A percentile compares a stretch with the other conserved stretches of the same genome.
phyloP scores from a whole-genome alignment of 2,797 vertebrate genomes.

The Buphagus erythrorhynchus region DNA sequence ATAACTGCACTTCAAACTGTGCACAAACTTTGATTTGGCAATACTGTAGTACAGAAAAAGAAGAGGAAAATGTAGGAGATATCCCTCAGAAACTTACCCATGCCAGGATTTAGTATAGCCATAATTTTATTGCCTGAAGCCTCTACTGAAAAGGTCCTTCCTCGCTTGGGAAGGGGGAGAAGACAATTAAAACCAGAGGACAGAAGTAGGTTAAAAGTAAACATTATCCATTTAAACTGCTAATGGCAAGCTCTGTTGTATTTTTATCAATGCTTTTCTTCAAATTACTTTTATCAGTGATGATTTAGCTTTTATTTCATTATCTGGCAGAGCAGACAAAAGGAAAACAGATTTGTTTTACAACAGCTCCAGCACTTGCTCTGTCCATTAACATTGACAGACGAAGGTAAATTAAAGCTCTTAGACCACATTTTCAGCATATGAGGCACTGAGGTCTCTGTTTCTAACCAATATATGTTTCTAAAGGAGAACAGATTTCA shows the following conservation, averaged over 20 bases:
- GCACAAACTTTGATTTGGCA: background rate
- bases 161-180: background rate
- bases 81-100: background rate
- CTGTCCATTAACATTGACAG: conserved; percentile 70
- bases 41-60: background rate
- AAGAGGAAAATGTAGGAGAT: background rate
- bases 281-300: conserved; percentile 77
- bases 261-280: conserved; percentile 72
- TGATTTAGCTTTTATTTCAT: conserved; percentile 80
- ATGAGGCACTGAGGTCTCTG: background rate
- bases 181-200: background rate
- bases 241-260: conserved; percentile 75
- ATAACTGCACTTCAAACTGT: background rate
- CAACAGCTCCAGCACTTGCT: conserved; percentile 64
- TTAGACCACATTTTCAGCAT: conserved; percentile 49
- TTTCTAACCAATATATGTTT: background rate
- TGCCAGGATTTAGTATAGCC: background rate
- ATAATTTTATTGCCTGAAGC: background rate
- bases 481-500: background rate
- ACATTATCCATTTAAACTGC: conserved; percentile 69
- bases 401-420: conserved; percentile 65
- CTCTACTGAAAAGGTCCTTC: background rate
- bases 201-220: conserved; percentile 47
- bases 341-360: conserved; percentile 74
- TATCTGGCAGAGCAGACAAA: conserved; percentile 74